A percentile compares a stretch with the other conserved stretches of the same genome.
Conservation (phyloP, 2,888 invertebrate species). For the Hedya salicella region DNA sequence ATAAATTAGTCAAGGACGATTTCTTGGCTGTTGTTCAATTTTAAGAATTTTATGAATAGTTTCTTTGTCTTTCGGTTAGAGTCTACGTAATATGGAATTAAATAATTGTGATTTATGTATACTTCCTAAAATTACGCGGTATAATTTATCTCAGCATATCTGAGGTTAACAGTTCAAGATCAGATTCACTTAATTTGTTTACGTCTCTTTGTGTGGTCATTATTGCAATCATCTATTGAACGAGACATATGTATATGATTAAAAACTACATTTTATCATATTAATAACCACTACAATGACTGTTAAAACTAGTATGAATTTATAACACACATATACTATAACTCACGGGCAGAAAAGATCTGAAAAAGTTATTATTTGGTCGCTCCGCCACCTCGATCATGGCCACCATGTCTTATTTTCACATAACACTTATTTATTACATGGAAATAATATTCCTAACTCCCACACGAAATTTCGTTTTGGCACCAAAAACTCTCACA, state of each 20-base stretch:
- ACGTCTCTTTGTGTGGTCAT: slow-evolving; percentile 11
- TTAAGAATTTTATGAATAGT: slow-evolving; percentile 58
- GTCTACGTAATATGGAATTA: slow-evolving; percentile 22
- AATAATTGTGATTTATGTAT: slow-evolving; percentile 28
- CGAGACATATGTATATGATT: too few species aligned
- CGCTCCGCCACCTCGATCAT: slow-evolving; percentile 68
- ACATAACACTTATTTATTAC: slow-evolving; percentile 29
- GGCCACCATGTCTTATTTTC: slow-evolving; percentile 65
- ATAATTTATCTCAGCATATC: slow-evolving; percentile 41
- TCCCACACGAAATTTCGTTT: slow-evolving; percentile 17
- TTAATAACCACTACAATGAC: background rate
- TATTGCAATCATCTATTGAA: background rate
- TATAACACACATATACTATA: slow-evolving; percentile 20
- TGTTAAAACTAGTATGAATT: background rate
- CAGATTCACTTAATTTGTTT: slow-evolving; percentile 30
- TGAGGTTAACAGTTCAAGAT: slow-evolving; percentile 48
- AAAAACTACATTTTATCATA: background rate
- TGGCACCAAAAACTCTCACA: slow-evolving; percentile 1
- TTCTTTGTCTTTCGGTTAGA: slow-evolving; percentile 47
- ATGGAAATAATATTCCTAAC: slow-evolving; percentile 18
- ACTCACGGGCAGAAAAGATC: slow-evolving; percentile 80
- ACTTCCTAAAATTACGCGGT: slow-evolving; percentile 28
- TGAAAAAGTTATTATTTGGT: slow-evolving; percentile 73
- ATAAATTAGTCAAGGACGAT: slow-evolving; percentile 64
- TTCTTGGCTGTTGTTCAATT: slow-evolving; percentile 68